phyloP scores from a whole-genome alignment of 2,797 vertebrate species.

The Tympanoctomys barrerae region DNA sequence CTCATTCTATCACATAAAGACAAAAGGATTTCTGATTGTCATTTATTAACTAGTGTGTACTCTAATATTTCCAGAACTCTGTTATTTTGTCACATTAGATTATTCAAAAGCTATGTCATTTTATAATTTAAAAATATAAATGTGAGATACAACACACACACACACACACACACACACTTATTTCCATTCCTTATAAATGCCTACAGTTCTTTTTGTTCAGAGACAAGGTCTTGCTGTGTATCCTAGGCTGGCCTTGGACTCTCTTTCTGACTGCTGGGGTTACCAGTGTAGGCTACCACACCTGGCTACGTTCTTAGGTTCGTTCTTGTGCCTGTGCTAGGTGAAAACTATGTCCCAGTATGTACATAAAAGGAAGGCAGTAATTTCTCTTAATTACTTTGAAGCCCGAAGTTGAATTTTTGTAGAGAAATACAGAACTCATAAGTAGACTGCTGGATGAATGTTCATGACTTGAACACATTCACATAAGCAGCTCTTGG shows the following conservation, averaged over 20 bases:
- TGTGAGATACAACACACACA: too few species aligned
- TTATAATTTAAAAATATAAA: neutral
- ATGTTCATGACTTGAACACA: neutral
- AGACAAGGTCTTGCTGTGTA: neutral
- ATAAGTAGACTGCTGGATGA: neutral
- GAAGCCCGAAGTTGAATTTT: slow-evolving; percentile 16
- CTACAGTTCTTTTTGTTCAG: neutral
- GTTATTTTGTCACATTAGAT: neutral
- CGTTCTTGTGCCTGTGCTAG: slow-evolving; percentile 11
- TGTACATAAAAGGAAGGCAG: neutral
- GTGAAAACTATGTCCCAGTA: neutral
- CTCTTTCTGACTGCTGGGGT: neutral
- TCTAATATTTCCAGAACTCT: neutral
- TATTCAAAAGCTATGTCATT: slow-evolving; percentile 12
- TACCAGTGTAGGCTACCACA: neutral
- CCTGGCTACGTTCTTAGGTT: neutral
- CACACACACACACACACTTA: neutral
- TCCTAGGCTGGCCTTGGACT: neutral
- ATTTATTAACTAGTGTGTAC: neutral
- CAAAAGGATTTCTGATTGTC: slow-evolving; percentile 12
- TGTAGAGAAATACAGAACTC: neutral
- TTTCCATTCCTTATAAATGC: neutral
- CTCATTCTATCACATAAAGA: neutral
- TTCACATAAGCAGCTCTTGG: neutral
- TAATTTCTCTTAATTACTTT: slow-evolving; percentile 29